Percentiles rank a stretch among this genome's conserved stretches.
Conservation (phyloP, 1,140 invertebrate genomes). For the Phenacoccus solenopsis region DNA sequence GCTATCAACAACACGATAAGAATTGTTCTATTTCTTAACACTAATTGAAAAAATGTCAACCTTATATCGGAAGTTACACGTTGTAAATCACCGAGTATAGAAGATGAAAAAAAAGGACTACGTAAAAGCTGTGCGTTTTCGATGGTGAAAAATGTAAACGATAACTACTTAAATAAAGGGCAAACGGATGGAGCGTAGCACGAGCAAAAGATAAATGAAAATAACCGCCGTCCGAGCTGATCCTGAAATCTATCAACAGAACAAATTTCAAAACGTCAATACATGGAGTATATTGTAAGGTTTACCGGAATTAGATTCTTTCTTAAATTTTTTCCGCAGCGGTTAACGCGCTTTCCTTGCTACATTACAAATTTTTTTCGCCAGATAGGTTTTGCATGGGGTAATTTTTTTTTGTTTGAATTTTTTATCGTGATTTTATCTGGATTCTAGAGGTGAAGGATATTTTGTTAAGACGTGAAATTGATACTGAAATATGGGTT, state of each 20-base stretch:
- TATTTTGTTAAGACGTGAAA: too few species aligned
- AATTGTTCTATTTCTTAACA: neutral
- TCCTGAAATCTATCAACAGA: neutral
- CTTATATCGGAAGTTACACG: neutral
- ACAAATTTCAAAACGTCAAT: neutral
- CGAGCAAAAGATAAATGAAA: neutral
- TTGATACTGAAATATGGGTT: too few species aligned
- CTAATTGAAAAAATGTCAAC: neutral
- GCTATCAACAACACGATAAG: neutral
- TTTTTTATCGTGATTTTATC: too few species aligned
- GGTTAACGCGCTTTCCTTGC: too few species aligned
- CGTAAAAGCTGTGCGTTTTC: neutral
- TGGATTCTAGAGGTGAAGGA: too few species aligned
- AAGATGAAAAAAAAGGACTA: neutral
- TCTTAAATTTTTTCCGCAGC: neutral
- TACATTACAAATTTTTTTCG: too few species aligned
- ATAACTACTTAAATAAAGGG: neutral
- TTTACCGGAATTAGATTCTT: neutral
- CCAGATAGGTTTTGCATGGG: too few species aligned
- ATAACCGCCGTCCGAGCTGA: neutral
- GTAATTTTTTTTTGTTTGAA: too few species aligned
- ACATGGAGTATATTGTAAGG: neutral
- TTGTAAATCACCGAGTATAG: neutral
- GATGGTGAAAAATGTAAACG: slow-evolving; percentile 2
- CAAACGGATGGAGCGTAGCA: neutral